Evolutionary conservation across 1,140 invertebrate species (phyloP).

Genomic region (Dolichoris vasculosae): DNA sequence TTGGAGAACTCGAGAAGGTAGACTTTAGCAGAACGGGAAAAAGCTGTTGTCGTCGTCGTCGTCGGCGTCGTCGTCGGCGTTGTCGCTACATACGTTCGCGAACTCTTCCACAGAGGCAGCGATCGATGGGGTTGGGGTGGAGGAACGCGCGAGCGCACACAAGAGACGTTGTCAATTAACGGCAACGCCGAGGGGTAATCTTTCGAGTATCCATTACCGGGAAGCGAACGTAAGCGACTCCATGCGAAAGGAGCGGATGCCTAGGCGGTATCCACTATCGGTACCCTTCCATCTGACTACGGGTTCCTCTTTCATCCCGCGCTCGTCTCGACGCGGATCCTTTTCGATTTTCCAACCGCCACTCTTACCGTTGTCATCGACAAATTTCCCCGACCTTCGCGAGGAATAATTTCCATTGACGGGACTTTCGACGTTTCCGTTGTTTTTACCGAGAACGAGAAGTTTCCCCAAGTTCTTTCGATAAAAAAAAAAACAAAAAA

Average conservation of each 20-base stretch:
- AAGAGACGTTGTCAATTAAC: conserved; percentile 65
- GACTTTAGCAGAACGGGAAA: background rate
- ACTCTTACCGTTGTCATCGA: background rate
- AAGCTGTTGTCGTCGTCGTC: background rate
- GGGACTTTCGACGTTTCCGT: background rate
- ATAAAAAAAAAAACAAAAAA: conserved; percentile 14
- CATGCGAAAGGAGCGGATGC: conserved; percentile 54
- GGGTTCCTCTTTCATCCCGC: background rate
- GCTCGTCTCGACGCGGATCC: too few relatives aligned
- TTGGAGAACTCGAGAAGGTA: conserved; percentile 21
- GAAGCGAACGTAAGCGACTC: conserved; percentile 47
- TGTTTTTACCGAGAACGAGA: conserved; percentile 23
- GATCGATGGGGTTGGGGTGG: conserved; percentile 10
- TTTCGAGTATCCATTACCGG: conserved; percentile 62
- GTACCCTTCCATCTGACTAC: conserved; percentile 35
- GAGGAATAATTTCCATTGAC: conserved; percentile 8
- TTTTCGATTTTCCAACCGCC: conserved; percentile 15
- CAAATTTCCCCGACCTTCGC: background rate
- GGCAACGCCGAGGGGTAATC: conserved; percentile 58
- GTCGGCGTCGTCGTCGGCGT: background rate
- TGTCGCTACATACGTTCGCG: background rate
- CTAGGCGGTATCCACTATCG: conserved; percentile 12
- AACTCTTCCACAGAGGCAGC: background rate
- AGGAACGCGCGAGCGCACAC: conserved; percentile 51
- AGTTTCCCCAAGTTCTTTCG: background rate